These are phyloP conservation scores for Magallana gigas DNA, from an alignment of 1,140 invertebrate genomes.

Conservation along the genomic window DNA sequence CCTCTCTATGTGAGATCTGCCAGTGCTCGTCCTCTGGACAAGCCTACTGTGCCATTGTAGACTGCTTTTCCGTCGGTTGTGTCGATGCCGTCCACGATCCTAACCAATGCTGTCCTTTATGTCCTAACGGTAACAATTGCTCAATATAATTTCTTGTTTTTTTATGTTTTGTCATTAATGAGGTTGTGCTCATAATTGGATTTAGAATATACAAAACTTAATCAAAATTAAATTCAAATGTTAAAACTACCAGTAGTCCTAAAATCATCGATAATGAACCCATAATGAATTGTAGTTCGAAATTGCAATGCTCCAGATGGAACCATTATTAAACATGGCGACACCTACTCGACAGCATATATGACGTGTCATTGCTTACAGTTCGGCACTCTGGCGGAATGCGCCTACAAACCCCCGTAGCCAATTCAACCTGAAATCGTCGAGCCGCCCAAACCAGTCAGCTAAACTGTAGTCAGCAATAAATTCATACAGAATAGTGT, in stretches of 20 bases:
- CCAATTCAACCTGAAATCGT: neutral
- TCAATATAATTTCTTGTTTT: too few species aligned
- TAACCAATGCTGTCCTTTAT: conserved; percentile 13
- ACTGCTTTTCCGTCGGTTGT: conserved; percentile 30
- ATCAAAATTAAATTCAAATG: too few species aligned
- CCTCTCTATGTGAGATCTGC: conserved; percentile 19
- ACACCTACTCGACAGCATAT: neutral
- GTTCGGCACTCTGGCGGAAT: neutral
- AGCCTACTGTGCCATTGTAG: conserved; percentile 37
- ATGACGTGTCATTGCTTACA: neutral
- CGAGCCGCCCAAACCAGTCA: neutral
- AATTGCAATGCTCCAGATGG: conserved; percentile 37
- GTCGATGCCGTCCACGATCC: conserved; percentile 21
- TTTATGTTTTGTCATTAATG: too few species aligned
- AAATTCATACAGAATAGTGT: neutral
- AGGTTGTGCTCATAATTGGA: too few species aligned
- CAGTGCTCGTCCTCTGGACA: conserved; percentile 29
- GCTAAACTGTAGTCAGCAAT: neutral
- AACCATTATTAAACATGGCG: conserved; percentile 31
- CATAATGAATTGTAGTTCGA: neutral
- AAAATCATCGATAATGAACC: too few species aligned
- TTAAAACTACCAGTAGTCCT: too few species aligned
- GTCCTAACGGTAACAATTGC: conserved; percentile 18
- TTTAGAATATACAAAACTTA: too few species aligned
- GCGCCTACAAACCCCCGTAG: neutral